Percentiles rank a stretch among this genome's conserved stretches.
Conservation (phyloP, 92 coral and sea anemone genomes). For the Montipora capitata region DNA sequence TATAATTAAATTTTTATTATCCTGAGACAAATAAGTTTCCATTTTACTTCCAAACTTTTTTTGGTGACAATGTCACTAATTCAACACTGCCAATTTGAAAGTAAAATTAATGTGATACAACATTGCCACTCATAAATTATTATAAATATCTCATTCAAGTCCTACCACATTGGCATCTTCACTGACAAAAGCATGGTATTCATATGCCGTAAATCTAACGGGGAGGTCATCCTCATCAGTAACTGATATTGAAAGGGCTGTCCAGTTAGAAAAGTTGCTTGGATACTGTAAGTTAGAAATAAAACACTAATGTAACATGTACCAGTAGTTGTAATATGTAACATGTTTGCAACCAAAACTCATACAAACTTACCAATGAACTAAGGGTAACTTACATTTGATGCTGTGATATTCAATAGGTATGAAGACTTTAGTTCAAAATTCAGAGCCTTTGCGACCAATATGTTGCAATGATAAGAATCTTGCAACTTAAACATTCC, state of each 20-base stretch:
- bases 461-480: slow-evolving; percentile 58
- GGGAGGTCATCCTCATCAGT: slow-evolving; percentile 77
- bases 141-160: neutral
- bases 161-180: slow-evolving; percentile 72
- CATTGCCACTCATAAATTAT: no score
- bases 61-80: no score
- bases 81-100: no score
- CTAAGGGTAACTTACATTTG: slow-evolving; percentile 28
- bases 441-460: slow-evolving; percentile 51
- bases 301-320: no score
- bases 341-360: no score
- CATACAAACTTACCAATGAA: neutral
- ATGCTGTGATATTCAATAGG: slow-evolving; percentile 64
- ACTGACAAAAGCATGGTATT: slow-evolving; percentile 47
- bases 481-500: slow-evolving; percentile 60
- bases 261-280: slow-evolving; percentile 42
- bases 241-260: slow-evolving; percentile 36
- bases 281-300: neutral
- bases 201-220: slow-evolving; percentile 69
- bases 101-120: no score
- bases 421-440: slow-evolving; percentile 46
- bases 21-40: no score
- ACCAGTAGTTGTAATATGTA: neutral
- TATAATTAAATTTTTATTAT: no score
- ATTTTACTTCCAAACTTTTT: no score